These are phyloP conservation scores for Tetrao urogallus DNA, from an alignment of 2,113 vertebrate genomes.

Conservation along the genomic window DNA sequence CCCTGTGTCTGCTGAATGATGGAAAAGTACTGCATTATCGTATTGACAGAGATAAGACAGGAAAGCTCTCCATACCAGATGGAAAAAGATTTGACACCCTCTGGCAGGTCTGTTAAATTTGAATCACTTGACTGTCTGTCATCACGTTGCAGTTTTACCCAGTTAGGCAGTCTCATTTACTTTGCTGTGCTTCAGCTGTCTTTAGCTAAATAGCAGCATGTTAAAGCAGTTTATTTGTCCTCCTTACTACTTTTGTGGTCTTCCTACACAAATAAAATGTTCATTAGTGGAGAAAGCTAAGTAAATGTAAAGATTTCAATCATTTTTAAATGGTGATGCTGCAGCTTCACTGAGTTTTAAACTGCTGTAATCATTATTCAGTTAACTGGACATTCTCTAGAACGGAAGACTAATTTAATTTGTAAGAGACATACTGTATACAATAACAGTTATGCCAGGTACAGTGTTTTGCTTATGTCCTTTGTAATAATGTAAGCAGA, in stretches of 20 bases:
- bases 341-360: neutral
- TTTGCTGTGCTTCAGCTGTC: neutral
- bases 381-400: neutral
- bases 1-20: constrained; percentile 90
- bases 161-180: neutral
- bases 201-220: neutral
- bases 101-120: constrained; percentile 87
- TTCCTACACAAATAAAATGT: neutral
- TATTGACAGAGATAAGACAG: constrained; percentile 88
- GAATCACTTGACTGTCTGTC: neutral
- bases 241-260: neutral
- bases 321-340: neutral
- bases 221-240: neutral
- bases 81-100: constrained; percentile 98
- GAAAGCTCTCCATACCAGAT: constrained; percentile 93
- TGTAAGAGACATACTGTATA: neutral
- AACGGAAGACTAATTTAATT: neutral
- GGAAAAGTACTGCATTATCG: constrained; percentile 93
- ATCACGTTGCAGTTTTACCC: neutral
- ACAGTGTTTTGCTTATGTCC: neutral
- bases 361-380: neutral
- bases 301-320: neutral
- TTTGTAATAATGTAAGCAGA: neutral
- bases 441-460: neutral
- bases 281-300: neutral